A percentile compares a stretch with the other conserved stretches of the same genome.
These are phyloP conservation scores for Nomada ruficornis DNA, from an alignment of 2,888 invertebrate species.

Conservation along the genomic window DNA sequence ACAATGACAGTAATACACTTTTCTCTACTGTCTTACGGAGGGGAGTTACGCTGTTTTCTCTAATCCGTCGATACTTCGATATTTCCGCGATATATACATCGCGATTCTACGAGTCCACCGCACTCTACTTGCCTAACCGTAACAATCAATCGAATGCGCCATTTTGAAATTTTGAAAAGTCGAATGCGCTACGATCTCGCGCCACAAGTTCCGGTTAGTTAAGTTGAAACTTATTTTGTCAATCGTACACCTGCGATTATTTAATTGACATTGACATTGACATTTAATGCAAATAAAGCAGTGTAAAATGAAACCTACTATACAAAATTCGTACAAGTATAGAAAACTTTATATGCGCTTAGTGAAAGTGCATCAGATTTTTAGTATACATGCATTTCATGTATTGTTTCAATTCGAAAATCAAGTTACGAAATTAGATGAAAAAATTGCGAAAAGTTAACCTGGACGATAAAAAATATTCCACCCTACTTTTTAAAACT, in stretches of 20 bases:
- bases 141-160: constrained; percentile 61
- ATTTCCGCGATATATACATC: constrained; percentile 60
- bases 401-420: no score
- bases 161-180: constrained; percentile 59
- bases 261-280: no score
- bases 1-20: constrained; percentile 36
- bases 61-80: constrained; percentile 62
- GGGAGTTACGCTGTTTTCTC: constrained; percentile 59
- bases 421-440: no score
- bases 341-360: neutral
- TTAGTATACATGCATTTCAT: no score
- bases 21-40: constrained; percentile 25
- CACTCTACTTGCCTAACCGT: constrained; percentile 49
- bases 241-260: neutral
- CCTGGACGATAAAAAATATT: no score
- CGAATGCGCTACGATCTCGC: constrained; percentile 20
- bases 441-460: no score
- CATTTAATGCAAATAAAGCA: no score
- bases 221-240: neutral
- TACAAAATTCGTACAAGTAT: neutral
- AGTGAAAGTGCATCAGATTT: neutral
- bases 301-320: no score
- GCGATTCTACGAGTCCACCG: constrained; percentile 38
- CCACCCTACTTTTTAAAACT: no score
- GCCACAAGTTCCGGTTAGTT: constrained; percentile 13